Evolutionary conservation across 1,140 invertebrate genomes (phyloP).

Genomic region (Ceratitis capitata): DNA sequence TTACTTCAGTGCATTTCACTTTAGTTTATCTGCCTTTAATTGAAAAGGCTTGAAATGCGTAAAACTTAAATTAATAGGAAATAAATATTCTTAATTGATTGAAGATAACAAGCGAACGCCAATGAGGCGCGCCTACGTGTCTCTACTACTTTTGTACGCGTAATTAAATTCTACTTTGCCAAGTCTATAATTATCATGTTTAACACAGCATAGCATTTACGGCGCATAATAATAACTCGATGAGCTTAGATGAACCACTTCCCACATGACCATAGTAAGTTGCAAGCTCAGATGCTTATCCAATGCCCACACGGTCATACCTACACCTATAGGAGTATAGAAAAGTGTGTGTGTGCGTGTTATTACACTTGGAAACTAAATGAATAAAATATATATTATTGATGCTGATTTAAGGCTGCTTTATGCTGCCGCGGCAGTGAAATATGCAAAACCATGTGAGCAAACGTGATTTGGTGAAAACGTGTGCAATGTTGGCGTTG

Average conservation of each 20-base stretch:
- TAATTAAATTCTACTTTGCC: not conserved
- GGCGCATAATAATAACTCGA: not conserved
- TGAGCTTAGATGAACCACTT: not conserved
- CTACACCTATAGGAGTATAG: not conserved
- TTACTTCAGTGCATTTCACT: too few relatives aligned
- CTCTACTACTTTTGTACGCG: not conserved
- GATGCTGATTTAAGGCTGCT: not conserved
- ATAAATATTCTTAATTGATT: not conserved
- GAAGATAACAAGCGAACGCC: not conserved
- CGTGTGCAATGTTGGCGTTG: not conserved
- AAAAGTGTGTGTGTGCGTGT: not conserved
- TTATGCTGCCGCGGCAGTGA: not conserved
- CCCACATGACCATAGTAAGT: not conserved
- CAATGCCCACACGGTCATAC: not conserved
- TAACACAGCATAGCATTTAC: not conserved
- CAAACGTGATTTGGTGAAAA: slow-evolving; percentile 4
- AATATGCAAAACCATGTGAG: not conserved
- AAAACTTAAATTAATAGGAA: not conserved
- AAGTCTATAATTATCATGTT: not conserved
- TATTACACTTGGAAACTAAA: not conserved
- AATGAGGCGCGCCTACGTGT: not conserved
- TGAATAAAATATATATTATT: slow-evolving; percentile 8
- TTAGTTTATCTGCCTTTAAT: too few relatives aligned
- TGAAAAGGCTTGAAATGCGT: not conserved
- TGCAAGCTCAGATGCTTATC: not conserved